These are phyloP conservation scores for Drosophila miranda DNA, from an alignment of 1,140 invertebrate species.

Conservation along the genomic window DNA sequence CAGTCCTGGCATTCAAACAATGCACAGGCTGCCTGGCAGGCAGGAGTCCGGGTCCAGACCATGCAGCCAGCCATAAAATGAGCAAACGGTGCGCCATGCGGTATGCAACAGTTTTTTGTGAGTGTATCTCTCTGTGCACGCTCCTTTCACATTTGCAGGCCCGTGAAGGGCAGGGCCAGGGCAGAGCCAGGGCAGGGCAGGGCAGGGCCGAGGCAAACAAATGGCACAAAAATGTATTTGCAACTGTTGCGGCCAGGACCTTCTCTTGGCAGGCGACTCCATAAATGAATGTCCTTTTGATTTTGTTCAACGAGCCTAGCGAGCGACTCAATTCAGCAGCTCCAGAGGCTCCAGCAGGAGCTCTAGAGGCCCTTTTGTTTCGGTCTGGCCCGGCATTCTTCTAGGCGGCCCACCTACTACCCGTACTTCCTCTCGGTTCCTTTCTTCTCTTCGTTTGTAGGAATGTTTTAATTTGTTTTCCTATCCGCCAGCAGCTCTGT, in stretches of 20 bases:
- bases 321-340: slow-evolving; percentile 77
- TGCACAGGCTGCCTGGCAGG: slow-evolving; percentile 40
- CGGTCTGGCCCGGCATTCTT: slow-evolving; percentile 60
- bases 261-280: slow-evolving; percentile 49
- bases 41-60: slow-evolving; percentile 44
- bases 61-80: slow-evolving; percentile 74
- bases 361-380: slow-evolving; percentile 66
- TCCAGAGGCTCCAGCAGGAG: slow-evolving; percentile 14
- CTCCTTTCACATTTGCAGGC: slow-evolving; percentile 70
- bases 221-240: slow-evolving; percentile 79
- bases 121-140: slow-evolving; percentile 44
- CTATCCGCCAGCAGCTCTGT: slow-evolving; percentile 64
- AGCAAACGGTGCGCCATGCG: slow-evolving; percentile 68
- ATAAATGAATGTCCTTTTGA: slow-evolving; percentile 81
- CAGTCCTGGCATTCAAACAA: slow-evolving; percentile 66
- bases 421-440: slow-evolving; percentile 19
- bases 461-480: slow-evolving; percentile 82
- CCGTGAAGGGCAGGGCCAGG: slow-evolving; percentile 27
- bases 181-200: not conserved
- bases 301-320: slow-evolving; percentile 80
- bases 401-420: slow-evolving; percentile 49
- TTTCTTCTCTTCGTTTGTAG: slow-evolving; percentile 53
- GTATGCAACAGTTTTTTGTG: slow-evolving; percentile 77
- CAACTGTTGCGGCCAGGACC: slow-evolving; percentile 57
- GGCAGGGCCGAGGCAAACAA: slow-evolving; percentile 58